Evolutionary conservation across 2,797 vertebrate genomes (phyloP).

Genomic region (Lateolabrax maculatus): DNA sequence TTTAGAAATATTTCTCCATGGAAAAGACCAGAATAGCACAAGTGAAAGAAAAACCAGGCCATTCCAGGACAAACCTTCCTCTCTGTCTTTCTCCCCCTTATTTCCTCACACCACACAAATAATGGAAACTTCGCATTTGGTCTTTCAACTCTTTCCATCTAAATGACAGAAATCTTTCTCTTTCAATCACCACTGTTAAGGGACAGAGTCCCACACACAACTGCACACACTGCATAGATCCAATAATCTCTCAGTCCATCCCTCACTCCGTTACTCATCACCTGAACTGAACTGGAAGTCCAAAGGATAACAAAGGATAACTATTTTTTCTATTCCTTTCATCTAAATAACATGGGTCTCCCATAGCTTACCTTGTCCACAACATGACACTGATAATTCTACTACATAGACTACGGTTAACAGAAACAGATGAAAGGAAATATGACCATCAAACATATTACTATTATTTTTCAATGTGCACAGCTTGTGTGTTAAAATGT

Average conservation of each 20-base stretch:
- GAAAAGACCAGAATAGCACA: slow-evolving; percentile 57
- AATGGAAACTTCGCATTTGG: slow-evolving; percentile 45
- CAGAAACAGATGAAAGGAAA: not conserved
- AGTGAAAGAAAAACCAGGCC: slow-evolving; percentile 49
- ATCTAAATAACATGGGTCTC: slow-evolving; percentile 7
- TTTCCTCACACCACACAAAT: slow-evolving; percentile 42
- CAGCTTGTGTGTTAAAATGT: not conserved
- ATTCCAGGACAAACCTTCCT: slow-evolving; percentile 40
- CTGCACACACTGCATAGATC: slow-evolving; percentile 7
- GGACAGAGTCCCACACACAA: slow-evolving; percentile 4
- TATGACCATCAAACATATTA: not conserved
- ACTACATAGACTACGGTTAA: not conserved
- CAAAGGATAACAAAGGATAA: not conserved
- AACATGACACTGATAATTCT: not conserved
- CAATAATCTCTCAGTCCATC: slow-evolving; percentile 35
- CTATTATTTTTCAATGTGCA: not conserved
- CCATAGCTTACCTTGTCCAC: not conserved
- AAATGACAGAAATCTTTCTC: slow-evolving; percentile 41
- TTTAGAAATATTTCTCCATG: slow-evolving; percentile 63
- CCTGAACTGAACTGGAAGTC: slow-evolving; percentile 23
- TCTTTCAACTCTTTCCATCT: slow-evolving; percentile 31
- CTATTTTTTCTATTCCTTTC: not conserved
- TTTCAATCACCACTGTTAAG: slow-evolving; percentile 7
- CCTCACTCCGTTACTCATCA: slow-evolving; percentile 27
- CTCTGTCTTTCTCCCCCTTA: slow-evolving; percentile 6